Conservation (phyloP, 2,888 invertebrate genomes). For the Chelonus formosanus region DNA sequence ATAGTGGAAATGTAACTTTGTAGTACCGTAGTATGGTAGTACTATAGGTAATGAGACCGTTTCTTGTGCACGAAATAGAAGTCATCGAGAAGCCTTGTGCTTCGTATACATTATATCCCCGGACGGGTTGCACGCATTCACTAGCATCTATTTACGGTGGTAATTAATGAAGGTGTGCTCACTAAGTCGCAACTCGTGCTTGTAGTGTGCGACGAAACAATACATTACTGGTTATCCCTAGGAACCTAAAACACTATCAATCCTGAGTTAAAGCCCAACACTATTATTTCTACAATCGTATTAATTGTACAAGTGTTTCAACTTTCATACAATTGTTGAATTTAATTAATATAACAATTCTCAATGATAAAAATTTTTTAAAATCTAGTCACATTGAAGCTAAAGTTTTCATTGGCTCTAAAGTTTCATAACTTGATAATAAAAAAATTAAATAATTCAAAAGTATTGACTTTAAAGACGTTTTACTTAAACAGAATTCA, state of each 20-base stretch:
- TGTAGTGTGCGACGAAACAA: conserved; percentile 22
- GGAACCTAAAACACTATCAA: conserved; percentile 11
- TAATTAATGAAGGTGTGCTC: conserved; percentile 28
- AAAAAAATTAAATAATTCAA: too few species aligned
- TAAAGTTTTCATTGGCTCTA: too few species aligned
- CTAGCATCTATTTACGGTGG: conserved; percentile 22
- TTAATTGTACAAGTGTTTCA: background rate
- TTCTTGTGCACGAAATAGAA: conserved; percentile 10
- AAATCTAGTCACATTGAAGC: too few species aligned
- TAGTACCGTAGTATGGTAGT: background rate
- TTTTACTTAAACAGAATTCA: too few species aligned
- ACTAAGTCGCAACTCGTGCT: conserved; percentile 13
- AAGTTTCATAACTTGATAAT: too few species aligned
- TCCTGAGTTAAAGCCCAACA: background rate
- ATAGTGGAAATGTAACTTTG: background rate
- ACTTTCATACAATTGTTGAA: background rate
- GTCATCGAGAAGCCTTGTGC: conserved; percentile 1
- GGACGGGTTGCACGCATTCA: conserved; percentile 11
- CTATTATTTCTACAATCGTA: background rate
- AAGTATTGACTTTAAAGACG: too few species aligned
- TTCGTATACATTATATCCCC: background rate
- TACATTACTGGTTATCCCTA: conserved; percentile 21
- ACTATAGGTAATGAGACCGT: conserved; percentile 2
- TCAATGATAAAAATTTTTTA: too few species aligned
- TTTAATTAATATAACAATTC: background rate